Base-by-base conservation (phyloP, 2,888 invertebrate genomes). In the Nowickia ferox region DNA sequence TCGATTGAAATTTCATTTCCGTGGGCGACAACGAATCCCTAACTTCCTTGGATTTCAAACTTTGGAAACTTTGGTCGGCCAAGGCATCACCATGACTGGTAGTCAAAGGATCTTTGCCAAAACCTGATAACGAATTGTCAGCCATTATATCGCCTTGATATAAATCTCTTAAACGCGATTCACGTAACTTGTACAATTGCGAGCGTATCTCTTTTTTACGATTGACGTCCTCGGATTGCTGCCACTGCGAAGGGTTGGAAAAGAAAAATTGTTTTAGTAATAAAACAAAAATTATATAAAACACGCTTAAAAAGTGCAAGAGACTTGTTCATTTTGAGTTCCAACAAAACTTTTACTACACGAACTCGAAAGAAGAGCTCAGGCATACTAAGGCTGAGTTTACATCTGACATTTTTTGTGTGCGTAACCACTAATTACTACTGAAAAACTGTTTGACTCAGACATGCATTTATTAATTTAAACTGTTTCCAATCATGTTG, bases 201-300 rank as follows among this genome's bases (percentile, higher is more conserved):
- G 96, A 94, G 85, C 97, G 95, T 89, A 98, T 97, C 93, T 97
- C 96, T 92, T 97, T 97, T 93, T 97, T 97, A 87, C 95, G 95
- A 76, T 96, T 96, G 92, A 96, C 96, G 93, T 97, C 97, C 90
- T 97, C 96, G 65, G 97, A 96, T 92, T 96, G 96, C 93, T 96
- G 96, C 96, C 97, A 97, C 96, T 96, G 93, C n/a, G 94, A 93
- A 15, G 8, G 44, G 9, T 17, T 13, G 9, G 22, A 19, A 55
- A 38, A 38, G 5, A 5, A 51, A 5, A 19, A 19, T 40, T 19
- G 2, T 68, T 22, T 30, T 30, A 10, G 19, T n/a, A n/a, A n/a
- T n/a, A n/a, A n/a, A n/a, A n/a, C n/a, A n/a, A n/a, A n/a, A n/a
- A n/a, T n/a, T n/a, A n/a, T n/a, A n/a, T n/a, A n/a, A n/a, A n/a